A percentile compares a stretch with the other conserved stretches of the same genome.
Evolutionary conservation across 2,113 vertebrate genomes (phyloP).

Genomic region (Ia io): DNA sequence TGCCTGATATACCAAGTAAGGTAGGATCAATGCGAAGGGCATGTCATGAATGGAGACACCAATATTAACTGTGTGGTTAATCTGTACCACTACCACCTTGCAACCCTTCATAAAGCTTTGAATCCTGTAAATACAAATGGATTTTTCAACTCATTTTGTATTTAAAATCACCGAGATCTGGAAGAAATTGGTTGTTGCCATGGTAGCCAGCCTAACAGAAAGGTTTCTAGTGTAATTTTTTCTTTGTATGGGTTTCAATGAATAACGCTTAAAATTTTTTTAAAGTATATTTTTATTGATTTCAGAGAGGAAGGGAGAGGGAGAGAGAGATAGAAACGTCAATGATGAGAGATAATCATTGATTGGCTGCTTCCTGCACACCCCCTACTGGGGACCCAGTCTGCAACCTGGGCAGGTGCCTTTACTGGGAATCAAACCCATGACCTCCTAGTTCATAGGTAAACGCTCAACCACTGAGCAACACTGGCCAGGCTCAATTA

Average conservation of each 20-base stretch:
- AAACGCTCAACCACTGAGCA: no score
- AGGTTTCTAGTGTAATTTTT: conserved; percentile 52
- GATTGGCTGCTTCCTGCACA: no score
- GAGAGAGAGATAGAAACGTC: no score
- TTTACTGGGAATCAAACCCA: no score
- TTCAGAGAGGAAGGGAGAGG: no score
- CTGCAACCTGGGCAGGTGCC: no score
- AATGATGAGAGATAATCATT: no score
- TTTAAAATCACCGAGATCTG: conserved; percentile 55
- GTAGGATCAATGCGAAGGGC: neutral
- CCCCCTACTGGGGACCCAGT: no score
- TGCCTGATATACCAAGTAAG: neutral
- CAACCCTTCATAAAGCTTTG: conserved; percentile 18
- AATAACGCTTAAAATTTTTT: neutral
- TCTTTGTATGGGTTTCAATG: conserved; percentile 54
- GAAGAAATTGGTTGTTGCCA: conserved; percentile 64
- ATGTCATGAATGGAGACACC: neutral
- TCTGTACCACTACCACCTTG: neutral
- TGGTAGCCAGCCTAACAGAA: conserved; percentile 63
- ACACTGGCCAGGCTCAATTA: conserved; percentile 8
- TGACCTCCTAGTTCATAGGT: no score
- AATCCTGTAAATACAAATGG: conserved; percentile 56
- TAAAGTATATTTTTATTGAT: no score
- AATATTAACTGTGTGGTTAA: neutral
- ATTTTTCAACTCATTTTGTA: conserved; percentile 57